Conservation (phyloP, 2,888 invertebrate species). For the Dorcus hopei region DNA sequence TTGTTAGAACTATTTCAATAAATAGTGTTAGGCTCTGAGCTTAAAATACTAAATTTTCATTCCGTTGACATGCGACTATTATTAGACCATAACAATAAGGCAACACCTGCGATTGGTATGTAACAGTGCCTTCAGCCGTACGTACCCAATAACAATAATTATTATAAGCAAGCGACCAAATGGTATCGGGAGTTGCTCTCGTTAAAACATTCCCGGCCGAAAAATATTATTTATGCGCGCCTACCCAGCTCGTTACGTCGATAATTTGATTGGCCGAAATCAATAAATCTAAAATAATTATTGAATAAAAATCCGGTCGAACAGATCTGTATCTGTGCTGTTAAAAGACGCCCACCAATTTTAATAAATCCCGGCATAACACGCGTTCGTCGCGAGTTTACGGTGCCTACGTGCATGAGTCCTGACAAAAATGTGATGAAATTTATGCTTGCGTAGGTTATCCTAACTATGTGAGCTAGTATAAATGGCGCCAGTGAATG, state of each 20-base stretch:
- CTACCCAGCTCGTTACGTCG: slow-evolving; percentile 2
- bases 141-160: too few relatives aligned
- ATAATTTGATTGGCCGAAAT: slow-evolving; percentile 7
- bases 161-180: too few relatives aligned
- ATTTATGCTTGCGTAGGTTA: slow-evolving; percentile 14
- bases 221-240: slow-evolving; percentile 1
- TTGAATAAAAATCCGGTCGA: background rate
- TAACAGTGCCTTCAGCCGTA: too few relatives aligned
- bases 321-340: background rate
- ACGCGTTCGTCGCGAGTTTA: slow-evolving; percentile 7
- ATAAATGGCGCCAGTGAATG: slow-evolving; percentile 15
- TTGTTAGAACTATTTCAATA: too few relatives aligned
- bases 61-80: too few relatives aligned
- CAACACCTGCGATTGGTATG: too few relatives aligned
- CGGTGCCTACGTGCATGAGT: slow-evolving; percentile 6
- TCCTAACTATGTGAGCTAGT: slow-evolving; percentile 12
- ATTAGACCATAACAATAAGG: too few relatives aligned
- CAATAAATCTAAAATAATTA: slow-evolving; percentile 15
- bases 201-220: background rate
- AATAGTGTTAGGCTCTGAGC: too few relatives aligned
- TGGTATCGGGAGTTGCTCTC: too few relatives aligned
- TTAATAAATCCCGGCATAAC: slow-evolving; percentile 15
- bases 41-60: too few relatives aligned
- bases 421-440: slow-evolving; percentile 3
- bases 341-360: slow-evolving; percentile 16